A percentile compares a stretch with the other conserved stretches of the same genome.
These are phyloP conservation scores for Probosciger aterrimus DNA, from an alignment of 2,113 vertebrate species.

Conservation along the genomic window DNA sequence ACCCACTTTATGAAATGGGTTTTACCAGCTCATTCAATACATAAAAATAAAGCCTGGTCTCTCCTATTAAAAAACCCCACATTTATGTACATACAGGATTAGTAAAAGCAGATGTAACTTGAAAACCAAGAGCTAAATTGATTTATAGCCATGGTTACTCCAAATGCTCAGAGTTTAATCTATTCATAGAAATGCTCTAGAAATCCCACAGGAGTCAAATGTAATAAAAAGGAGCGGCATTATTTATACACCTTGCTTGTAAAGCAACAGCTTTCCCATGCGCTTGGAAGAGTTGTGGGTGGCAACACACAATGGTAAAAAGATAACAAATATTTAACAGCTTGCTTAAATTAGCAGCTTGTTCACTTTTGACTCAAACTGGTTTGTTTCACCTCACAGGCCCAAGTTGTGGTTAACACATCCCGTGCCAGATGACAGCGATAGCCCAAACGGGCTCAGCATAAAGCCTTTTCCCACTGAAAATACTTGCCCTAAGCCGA, in stretches of 20 bases:
- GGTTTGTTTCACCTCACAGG: constrained; percentile 34
- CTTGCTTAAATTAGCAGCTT: constrained; percentile 17
- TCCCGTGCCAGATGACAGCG: neutral
- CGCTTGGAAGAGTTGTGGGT: neutral
- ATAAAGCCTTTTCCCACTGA: constrained; percentile 1
- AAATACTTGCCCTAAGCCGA: neutral
- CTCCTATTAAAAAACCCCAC: neutral
- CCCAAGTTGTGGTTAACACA: neutral
- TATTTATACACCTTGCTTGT: constrained; percentile 61
- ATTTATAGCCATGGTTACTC: constrained; percentile 66
- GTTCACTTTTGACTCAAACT: neutral
- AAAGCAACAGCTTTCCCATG: constrained; percentile 36
- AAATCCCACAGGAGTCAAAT: constrained; percentile 66
- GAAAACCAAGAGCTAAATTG: constrained; percentile 68
- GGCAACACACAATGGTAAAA: neutral
- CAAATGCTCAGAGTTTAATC: constrained; percentile 62
- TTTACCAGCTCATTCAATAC: neutral
- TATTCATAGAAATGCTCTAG: constrained; percentile 63
- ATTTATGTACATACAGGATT: neutral
- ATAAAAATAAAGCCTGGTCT: neutral
- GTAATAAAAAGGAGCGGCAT: constrained; percentile 36
- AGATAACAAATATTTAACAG: constrained; percentile 35
- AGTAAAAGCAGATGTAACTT: constrained; percentile 59
- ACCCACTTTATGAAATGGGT: neutral
- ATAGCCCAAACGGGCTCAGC: neutral